A percentile compares a stretch with the other conserved stretches of the same genome.
Conservation (phyloP, 2,113 vertebrate genomes). For the Castor canadensis region DNA sequence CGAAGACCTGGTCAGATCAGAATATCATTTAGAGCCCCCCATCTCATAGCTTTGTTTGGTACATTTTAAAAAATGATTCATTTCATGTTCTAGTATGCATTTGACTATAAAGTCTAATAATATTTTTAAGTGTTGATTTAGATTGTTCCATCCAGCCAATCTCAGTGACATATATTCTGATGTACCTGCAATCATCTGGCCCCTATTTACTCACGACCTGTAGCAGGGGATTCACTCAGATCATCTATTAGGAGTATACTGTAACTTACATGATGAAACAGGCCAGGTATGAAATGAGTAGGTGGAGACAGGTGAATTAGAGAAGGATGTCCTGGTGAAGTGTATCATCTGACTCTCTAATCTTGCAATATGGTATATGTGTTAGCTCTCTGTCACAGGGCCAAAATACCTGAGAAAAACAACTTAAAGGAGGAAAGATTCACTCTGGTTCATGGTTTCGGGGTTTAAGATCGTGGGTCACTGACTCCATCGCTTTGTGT, state of each 20-base stretch:
- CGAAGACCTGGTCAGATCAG: not conserved
- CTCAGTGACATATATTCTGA: not conserved
- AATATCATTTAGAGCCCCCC: not conserved
- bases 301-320: not conserved
- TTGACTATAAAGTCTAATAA: not conserved
- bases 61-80: not conserved
- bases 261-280: not conserved
- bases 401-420: not conserved
- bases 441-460: not conserved
- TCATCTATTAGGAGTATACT: not conserved
- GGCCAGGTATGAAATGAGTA: not conserved
- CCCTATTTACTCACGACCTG: not conserved
- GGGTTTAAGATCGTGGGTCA: not conserved
- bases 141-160: not conserved
- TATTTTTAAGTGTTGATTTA: not conserved
- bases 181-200: not conserved
- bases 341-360: not conserved
- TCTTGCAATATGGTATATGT: not conserved
- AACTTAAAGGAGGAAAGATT: not conserved
- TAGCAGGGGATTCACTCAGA: not conserved
- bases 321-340: not conserved
- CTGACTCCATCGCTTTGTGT: not conserved
- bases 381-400: not conserved
- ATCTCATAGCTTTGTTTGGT: not conserved
- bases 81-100: not conserved